Base-by-base conservation (phyloP, 1,140 invertebrate genomes). In the Diorhabda carinulata region DNA sequence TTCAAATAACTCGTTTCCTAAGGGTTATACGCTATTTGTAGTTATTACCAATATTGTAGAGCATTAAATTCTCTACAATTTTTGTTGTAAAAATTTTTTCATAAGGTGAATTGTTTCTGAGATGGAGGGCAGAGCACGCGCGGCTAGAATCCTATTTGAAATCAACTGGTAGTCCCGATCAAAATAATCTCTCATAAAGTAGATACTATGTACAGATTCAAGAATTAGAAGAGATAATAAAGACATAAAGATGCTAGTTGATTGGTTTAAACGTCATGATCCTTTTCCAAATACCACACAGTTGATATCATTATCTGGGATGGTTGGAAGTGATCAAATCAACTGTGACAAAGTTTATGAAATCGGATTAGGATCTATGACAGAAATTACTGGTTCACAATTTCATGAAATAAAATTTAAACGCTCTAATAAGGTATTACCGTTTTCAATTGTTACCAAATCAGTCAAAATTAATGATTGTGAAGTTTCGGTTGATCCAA, bases 291-390 rank as follows among this genome's bases (percentile, higher is more conserved):
- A 67, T 44, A 73, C 72, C 70, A 76, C 5, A 3, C 63, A 65
- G 70, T 44, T 82, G 59, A 47, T 80, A 40, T 83, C 78, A 9
- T 74, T 83, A 68, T 78, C 65, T 65, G 81, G 83, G 68, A 67
- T 82, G 10, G 74, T 80, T 72, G 79, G 77, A 66, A 70, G 77
- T 64, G 70, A 76, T 63, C 72, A 76, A 73, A 80, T 82, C 70
- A 82, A 25, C 74, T 82, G 79, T 73, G 64, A 83, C 69, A 71
- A 71, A 74, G 2, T 25, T 58, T 58, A 58, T n/a, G 80, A 81
- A 78, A 67, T 80, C 65, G 79, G 81, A 61, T 44, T 77, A 63
- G 61, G 64, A 40, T 73, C 72, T 47, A 78, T 79, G 73, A 8
- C 59, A 42, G 76, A 78, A 70, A 79, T 78, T 25, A 74, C 72